These are phyloP conservation scores for Zeugodacus cucurbitae DNA, from an alignment of 1,140 invertebrate genomes.

Conservation along the genomic window DNA sequence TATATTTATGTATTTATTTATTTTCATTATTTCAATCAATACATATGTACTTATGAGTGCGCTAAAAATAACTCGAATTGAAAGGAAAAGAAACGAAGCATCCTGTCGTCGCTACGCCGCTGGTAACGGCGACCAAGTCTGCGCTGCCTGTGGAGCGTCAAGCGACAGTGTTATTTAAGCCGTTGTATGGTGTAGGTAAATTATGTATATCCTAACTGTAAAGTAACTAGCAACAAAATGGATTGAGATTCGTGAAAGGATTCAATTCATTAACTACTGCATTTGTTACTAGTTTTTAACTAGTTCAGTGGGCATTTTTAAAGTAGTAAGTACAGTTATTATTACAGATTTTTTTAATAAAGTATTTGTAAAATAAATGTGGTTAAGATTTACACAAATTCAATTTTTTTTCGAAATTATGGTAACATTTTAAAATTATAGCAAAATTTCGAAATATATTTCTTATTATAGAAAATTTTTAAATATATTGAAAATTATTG, in stretches of 20 bases:
- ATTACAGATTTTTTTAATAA: background rate
- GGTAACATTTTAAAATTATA: no score
- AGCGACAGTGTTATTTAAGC: background rate
- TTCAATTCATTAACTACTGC: no score
- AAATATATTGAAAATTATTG: no score
- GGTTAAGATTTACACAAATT: no score
- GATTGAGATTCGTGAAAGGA: no score
- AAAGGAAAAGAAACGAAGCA: background rate
- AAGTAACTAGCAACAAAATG: no score
- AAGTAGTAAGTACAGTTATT: no score
- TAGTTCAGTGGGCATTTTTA: no score
- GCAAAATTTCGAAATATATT: no score
- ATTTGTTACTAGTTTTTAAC: background rate
- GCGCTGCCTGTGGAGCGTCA: background rate
- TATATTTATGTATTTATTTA: slow-evolving; percentile 7
- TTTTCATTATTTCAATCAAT: background rate
- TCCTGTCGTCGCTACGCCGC: background rate
- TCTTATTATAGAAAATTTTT: no score
- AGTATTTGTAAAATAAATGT: no score
- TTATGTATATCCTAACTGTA: background rate
- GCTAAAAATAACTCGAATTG: slow-evolving; percentile 1
- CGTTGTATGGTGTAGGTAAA: background rate
- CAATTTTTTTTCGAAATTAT: no score
- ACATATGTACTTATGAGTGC: background rate
- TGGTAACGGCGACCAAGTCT: background rate